Evolutionary conservation across 2,888 invertebrate genomes (phyloP).

Genomic region (Hirtodrosophila histrioides): DNA sequence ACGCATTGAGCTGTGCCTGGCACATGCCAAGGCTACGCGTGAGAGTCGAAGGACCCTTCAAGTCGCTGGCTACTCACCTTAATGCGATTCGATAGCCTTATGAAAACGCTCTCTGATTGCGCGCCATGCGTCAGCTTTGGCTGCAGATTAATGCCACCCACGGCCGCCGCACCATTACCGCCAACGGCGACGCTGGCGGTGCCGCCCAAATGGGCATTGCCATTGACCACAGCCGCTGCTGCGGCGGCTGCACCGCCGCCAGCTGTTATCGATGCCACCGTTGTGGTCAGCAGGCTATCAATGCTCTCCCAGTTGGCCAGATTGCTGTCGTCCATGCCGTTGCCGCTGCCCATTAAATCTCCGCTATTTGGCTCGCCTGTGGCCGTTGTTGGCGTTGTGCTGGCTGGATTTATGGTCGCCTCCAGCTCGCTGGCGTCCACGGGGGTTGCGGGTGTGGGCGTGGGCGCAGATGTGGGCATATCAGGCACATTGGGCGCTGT

Average conservation of each 20-base stretch:
- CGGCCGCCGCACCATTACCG: conserved; percentile 20
- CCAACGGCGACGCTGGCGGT: conserved; percentile 17
- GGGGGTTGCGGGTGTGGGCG: conserved; percentile 1
- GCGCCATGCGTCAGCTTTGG: conserved; percentile 80
- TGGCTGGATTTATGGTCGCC: background rate
- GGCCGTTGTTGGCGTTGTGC: conserved; percentile 23
- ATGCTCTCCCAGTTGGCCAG: conserved; percentile 81
- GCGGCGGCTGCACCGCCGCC: conserved; percentile 58
- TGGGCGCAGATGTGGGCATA: background rate
- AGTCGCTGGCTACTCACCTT: conserved; percentile 87
- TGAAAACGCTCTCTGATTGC: conserved; percentile 97
- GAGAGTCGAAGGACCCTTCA: no score
- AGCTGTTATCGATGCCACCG: conserved; percentile 64
- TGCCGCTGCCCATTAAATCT: conserved; percentile 51
- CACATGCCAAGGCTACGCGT: no score
- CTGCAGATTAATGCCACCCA: conserved; percentile 62
- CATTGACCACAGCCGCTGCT: conserved; percentile 68
- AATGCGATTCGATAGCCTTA: conserved; percentile 97
- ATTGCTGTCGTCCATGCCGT: conserved; percentile 52
- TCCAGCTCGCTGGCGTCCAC: conserved; percentile 36
- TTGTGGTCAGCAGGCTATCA: conserved; percentile 80
- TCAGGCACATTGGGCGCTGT: conserved; percentile 22
- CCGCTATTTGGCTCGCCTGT: conserved; percentile 16
- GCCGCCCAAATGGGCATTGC: conserved; percentile 48
- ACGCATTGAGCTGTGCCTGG: conserved; percentile 20